These are phyloP conservation scores for Solenodon paradoxus DNA, from an alignment of 2,113 vertebrate species.

Conservation along the genomic window DNA sequence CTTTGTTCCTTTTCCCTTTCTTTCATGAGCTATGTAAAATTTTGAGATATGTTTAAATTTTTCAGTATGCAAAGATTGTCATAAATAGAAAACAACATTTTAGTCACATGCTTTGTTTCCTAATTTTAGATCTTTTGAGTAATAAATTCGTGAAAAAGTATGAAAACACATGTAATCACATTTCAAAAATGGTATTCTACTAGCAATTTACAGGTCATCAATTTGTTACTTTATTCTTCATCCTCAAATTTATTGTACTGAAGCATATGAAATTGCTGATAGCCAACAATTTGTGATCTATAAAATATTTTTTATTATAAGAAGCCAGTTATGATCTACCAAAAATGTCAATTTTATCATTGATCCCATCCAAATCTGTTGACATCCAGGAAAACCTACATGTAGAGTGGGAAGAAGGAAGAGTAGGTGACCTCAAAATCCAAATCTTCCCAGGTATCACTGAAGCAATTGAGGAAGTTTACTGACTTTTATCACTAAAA, in stretches of 20 bases:
- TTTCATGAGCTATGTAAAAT: not conserved
- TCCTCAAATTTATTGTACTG: not conserved
- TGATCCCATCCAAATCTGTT: not conserved
- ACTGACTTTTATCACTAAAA: not conserved
- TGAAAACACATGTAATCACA: not conserved
- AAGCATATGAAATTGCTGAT: not conserved
- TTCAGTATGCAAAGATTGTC: not conserved
- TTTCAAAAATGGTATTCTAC: not conserved
- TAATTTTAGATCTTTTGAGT: not conserved
- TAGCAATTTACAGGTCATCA: not conserved
- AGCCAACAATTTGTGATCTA: not conserved
- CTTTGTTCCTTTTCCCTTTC: not conserved
- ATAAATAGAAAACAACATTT: not conserved
- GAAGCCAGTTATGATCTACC: not conserved
- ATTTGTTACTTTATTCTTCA: not conserved
- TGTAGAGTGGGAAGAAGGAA: not conserved
- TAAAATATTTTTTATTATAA: not conserved
- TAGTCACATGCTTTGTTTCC: not conserved
- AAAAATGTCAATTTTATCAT: not conserved
- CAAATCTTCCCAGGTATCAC: not conserved
- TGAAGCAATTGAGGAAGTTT: not conserved
- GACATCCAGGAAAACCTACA: not conserved
- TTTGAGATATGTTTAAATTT: not conserved
- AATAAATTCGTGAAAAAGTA: not conserved
- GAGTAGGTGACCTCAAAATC: not conserved